Evolutionary conservation across 2,113 vertebrate species (phyloP), one percentile per base, ranked within the genome.

Genomic region (Barnardius zonarius): DNA sequence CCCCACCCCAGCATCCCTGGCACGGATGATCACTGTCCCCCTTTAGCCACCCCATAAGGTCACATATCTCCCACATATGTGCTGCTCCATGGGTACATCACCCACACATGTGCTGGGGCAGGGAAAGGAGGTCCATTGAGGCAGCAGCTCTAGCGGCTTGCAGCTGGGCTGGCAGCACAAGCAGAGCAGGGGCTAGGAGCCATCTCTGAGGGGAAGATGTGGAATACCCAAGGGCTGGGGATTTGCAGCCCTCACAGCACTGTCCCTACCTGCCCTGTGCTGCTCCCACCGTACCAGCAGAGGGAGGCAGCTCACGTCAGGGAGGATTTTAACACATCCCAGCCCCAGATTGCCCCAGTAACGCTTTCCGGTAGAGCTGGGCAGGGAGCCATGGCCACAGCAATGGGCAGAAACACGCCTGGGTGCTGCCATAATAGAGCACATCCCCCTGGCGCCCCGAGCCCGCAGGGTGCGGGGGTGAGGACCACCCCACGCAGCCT

Each of bases 1-100:
- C 1, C 51, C 28, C 43, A 28, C 9, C 17, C 24, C 41, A 17
- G 2, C 6, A 54, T 24, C 48, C 30, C 1, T 0, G 41, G 6
- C 1, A 1, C 0, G 0, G 44, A 10, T 18, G 6, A 3, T n/a
- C 13, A 2, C 61, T 70, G 69, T 10, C 13, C 25, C 27, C n/a
- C 23, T n/a, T 59, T 5, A 51, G 25, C 46, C 13, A 4, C 6
- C 7, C 64, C 1, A 0, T 7, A 2, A 8, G 63, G 51, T 57
- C 63, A 37, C 2, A 0, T 9, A 5, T 16, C 77, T 57, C 27
- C 41, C 37, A 44, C 22, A 24, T 59, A 35, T 9, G 27, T 2
- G 24, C 25, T 68, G 63, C 48, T 64, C 17, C 35, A 9, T 9
- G 8, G 54, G 44, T 30, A 52, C 33, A 24, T 14, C 46, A 5